Base-by-base conservation (phyloP, 2,797 vertebrate genomes). In the Dipus sagitta region DNA sequence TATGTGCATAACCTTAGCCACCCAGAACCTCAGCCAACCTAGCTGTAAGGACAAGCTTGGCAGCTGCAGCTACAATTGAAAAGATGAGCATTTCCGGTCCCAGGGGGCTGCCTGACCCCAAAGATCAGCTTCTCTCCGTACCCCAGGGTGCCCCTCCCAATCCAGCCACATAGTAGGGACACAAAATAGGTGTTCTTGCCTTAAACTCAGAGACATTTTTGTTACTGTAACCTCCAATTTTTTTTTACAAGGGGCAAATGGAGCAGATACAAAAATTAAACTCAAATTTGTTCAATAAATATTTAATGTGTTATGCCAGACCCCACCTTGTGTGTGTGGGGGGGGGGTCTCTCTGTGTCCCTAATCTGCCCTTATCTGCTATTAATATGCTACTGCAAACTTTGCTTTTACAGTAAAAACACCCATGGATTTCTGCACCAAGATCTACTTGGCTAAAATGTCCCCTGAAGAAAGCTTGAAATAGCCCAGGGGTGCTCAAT, bases 241-340 rank as follows among this genome's bases (percentile, higher is more conserved):
- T 75, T 84, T 94, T 84, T 88, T 34, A 82, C 38, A 85, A 84
- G 85, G 84, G 82, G 80, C 67, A 80, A 87, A 15, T 76, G 52
- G 81, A 75, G 21, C 34, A 84, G 47, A 85, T 38, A 76, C 38
- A 80, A 74, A 24, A 18, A 18, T 8, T 38, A 72, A 34, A 76
- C 64, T 70, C 86, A 38, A 87, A 77, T 68, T 88, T 72, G 26
- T 81, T 84, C 84, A 72, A 12, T 52, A 42, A 76, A 26, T 72
- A 30, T 85, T 75, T 60, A 52, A 52, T 62, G 30, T 18, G 13
- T n/a, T n/a, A n/a, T n/a, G 13, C 24, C 32, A 82, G 24, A 42
- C 26, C 75, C 67, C 11, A 1, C 6, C 30, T 74, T 6, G 0
- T 3, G n/a, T 38, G 38, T 38, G 38, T 38, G 38, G 6, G 32